Percentiles rank a stretch among this genome's conserved stretches.
Evolutionary conservation across 2,888 invertebrate genomes (phyloP).

Genomic region (Octodonta nipae): DNA sequence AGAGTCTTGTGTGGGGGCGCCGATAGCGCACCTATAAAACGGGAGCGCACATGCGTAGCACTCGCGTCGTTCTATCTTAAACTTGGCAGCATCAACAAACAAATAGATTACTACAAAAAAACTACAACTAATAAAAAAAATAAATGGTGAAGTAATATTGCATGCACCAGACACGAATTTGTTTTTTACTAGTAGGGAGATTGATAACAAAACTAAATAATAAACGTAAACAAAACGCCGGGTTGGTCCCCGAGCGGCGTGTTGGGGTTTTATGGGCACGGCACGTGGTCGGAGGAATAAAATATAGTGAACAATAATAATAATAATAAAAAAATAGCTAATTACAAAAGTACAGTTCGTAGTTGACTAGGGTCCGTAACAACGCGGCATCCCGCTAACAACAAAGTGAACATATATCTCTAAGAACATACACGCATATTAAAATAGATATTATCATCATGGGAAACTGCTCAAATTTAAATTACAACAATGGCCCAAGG

Average conservation of each 20-base stretch:
- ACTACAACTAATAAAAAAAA: slow-evolving; percentile 32
- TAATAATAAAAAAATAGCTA: slow-evolving; percentile 18
- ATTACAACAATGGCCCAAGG: slow-evolving; percentile 35
- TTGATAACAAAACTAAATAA: slow-evolving; percentile 23
- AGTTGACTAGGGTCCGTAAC: slow-evolving; percentile 39
- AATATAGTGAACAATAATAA: slow-evolving; percentile 16
- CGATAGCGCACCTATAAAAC: slow-evolving; percentile 8
- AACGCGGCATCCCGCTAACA: slow-evolving; percentile 37
- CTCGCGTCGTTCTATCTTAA: slow-evolving; percentile 33
- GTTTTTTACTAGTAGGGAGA: slow-evolving; percentile 23
- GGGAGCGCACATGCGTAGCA: slow-evolving; percentile 16
- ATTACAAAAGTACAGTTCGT: slow-evolving; percentile 28
- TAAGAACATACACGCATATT: slow-evolving; percentile 37
- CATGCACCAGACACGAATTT: slow-evolving; percentile 33
- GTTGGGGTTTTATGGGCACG: slow-evolving; percentile 25
- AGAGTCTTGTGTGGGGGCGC: slow-evolving; percentile 27
- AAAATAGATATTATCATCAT: slow-evolving; percentile 34
- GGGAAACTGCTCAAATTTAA: slow-evolving; percentile 32
- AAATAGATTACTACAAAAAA: slow-evolving; percentile 28
- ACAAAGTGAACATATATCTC: slow-evolving; percentile 36
- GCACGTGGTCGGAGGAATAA: slow-evolving; percentile 24
- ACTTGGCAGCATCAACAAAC: slow-evolving; percentile 40
- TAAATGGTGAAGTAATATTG: slow-evolving; percentile 24
- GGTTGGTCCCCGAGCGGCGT: slow-evolving; percentile 18
- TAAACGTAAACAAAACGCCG: slow-evolving; percentile 23